Evolutionary conservation across 2,888 invertebrate species (phyloP).

Genomic region (Nephrocerus scutellatus): DNA sequence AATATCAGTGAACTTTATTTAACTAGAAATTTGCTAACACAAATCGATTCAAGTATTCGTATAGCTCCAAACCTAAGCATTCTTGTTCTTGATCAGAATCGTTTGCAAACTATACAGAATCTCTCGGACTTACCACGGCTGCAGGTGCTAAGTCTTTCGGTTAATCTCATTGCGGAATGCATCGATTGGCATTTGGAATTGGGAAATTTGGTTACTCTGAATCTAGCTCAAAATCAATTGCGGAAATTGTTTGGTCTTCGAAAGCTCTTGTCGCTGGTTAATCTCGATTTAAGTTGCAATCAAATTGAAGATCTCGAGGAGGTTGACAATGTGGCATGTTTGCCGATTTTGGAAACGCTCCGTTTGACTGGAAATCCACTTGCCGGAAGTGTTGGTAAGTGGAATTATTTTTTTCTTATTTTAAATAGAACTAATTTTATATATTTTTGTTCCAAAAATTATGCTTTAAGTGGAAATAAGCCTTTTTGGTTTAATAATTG

Average conservation of each 20-base stretch:
- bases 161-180: conserved; percentile 67
- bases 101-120: conserved; percentile 65
- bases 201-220: conserved; percentile 79
- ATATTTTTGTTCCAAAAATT: no score
- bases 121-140: conserved; percentile 72
- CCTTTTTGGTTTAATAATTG: no score
- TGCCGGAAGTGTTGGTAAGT: conserved; percentile 52
- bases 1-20: conserved; percentile 66
- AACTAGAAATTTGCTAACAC: conserved; percentile 67
- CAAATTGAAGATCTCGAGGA: conserved; percentile 72
- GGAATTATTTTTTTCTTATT: conserved; percentile 38
- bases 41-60: conserved; percentile 74
- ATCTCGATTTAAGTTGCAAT: conserved; percentile 82
- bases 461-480: no score
- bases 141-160: conserved; percentile 67
- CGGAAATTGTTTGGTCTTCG: conserved; percentile 64
- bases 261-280: conserved; percentile 78
- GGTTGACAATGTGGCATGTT: conserved; percentile 66
- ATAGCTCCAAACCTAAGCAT: conserved; percentile 65
- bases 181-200: conserved; percentile 76
- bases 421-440: no score
- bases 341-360: conserved; percentile 84
- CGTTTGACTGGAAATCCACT: conserved; percentile 84
- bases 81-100: conserved; percentile 71
- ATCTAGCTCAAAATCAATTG: conserved; percentile 79